Evolutionary conservation across 2,113 vertebrate genomes (phyloP).

Genomic region (Chrysemys picta): DNA sequence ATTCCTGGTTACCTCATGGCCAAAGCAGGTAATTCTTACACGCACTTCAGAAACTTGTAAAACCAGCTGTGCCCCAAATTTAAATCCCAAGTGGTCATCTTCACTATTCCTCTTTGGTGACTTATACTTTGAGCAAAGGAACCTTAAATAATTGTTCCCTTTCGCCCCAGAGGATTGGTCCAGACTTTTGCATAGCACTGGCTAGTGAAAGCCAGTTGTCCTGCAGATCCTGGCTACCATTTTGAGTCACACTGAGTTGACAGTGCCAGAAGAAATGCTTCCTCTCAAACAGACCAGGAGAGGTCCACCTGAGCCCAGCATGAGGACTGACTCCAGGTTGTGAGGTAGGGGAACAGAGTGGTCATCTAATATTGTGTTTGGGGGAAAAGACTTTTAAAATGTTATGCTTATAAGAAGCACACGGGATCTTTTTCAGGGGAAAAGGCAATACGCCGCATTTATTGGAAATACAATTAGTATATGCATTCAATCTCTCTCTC

Average conservation of each 20-base stretch:
- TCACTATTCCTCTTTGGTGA: background rate
- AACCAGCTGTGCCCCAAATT: background rate
- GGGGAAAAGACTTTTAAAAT: rapidly evolving
- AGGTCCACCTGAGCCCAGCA: background rate
- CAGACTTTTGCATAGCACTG: background rate
- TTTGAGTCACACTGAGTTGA: background rate
- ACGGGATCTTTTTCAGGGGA: background rate
- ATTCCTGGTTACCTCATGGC: background rate
- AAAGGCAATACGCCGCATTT: too few relatives aligned
- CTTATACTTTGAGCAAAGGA: background rate
- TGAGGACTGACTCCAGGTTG: background rate
- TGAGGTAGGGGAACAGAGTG: background rate
- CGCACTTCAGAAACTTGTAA: background rate
- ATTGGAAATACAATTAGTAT: too few relatives aligned
- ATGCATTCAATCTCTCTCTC: too few relatives aligned
- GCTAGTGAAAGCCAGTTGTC: rapidly evolving
- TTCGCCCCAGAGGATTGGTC: background rate
- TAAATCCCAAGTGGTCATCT: background rate
- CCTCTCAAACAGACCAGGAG: background rate
- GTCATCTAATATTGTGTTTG: background rate
- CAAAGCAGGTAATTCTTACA: slow-evolving; percentile 9
- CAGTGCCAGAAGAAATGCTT: background rate
- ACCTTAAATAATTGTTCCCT: background rate
- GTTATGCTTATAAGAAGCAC: too few relatives aligned
- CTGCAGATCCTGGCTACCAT: background rate